Base-by-base conservation (phyloP, 2,888 invertebrate species). In the Sarcophaga rosellei region DNA sequence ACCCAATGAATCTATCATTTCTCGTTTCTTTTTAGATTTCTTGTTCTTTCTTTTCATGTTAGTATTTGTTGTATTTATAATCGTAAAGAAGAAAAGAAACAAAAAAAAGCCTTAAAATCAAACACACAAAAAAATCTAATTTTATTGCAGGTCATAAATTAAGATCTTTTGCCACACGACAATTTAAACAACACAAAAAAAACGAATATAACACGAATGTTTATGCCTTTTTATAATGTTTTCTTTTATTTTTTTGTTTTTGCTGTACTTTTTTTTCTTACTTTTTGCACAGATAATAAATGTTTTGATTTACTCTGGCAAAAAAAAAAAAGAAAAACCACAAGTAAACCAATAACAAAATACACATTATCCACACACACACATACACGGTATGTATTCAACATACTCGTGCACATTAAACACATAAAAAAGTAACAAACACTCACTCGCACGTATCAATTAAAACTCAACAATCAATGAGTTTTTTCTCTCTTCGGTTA, bases 141-240 rank as follows among this genome's bases (percentile, higher is more conserved):
- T 86, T 86, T 84, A 86, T 86, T 81, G 80, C 86, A 81, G 80
- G 84, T 81, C 81, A 86, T 84, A 86, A 86, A 86, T 86, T 84
- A 84, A 74, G 76, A 74, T 77, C 69, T 81, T 79, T 81, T 86
- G 86, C 86, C 86, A 86, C 86, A 86, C 86, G 86, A 86, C 86
- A 84, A 70, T 78, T 86, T 81, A 66, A 81, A 35, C 35, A 35
- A 83, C 76, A 47, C 68, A 44, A 62, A 72, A 61, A 21, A 61
- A 20, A 61, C 10, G 53, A 70, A 73, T 68, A 66, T 4, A 53
- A 53, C 17, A 53, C 53, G 53, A 53, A 47, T 57, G 20, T 44
- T 76, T 82, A 21, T 69, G 21, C 57, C 61, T 84, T 74, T 73
- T 79, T 59, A 23, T 70, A 57, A 45, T 59, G 69, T 80, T 65